These are phyloP conservation scores for Eupelmus urozonus DNA, from an alignment of 2,888 invertebrate genomes.

Conservation along the genomic window DNA sequence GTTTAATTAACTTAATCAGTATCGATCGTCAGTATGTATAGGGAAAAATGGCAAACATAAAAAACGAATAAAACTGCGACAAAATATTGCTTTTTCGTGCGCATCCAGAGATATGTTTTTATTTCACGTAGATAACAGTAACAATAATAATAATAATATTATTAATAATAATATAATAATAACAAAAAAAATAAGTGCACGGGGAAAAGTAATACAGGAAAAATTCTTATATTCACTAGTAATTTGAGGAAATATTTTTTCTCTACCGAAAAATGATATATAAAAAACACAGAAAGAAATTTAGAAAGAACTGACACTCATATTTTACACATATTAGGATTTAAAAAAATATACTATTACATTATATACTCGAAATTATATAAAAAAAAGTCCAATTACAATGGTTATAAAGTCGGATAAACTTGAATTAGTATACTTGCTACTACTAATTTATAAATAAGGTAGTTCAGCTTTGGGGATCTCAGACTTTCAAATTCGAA, in stretches of 20 bases:
- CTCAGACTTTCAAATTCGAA: too few relatives aligned
- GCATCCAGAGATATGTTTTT: conserved; percentile 53
- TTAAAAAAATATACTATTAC: too few relatives aligned
- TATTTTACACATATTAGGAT: too few relatives aligned
- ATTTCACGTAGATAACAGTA: conserved; percentile 53
- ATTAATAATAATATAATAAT: conserved; percentile 32
- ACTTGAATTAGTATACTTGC: too few relatives aligned
- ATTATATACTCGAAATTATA: too few relatives aligned
- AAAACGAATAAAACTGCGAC: conserved; percentile 51
- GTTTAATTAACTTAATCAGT: conserved; percentile 72
- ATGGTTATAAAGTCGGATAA: too few relatives aligned
- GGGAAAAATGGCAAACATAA: conserved; percentile 51
- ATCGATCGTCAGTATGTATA: conserved; percentile 72
- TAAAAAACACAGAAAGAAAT: conserved; percentile 12
- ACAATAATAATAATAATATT: conserved; percentile 28
- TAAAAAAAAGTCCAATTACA: too few relatives aligned
- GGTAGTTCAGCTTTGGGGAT: too few relatives aligned
- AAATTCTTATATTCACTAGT: conserved; percentile 3
- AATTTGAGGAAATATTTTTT: conserved; percentile 14
- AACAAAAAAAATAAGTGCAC: conserved; percentile 23
- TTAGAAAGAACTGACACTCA: too few relatives aligned
- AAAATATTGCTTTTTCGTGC: conserved; percentile 56
- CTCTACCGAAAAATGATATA: too few relatives aligned
- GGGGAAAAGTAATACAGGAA: conserved; percentile 8
- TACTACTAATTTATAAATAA: too few relatives aligned